Evolutionary conservation across 2,888 invertebrate genomes (phyloP), one percentile per base, ranked within the genome.

Genomic region (Alsophila aescularia): DNA sequence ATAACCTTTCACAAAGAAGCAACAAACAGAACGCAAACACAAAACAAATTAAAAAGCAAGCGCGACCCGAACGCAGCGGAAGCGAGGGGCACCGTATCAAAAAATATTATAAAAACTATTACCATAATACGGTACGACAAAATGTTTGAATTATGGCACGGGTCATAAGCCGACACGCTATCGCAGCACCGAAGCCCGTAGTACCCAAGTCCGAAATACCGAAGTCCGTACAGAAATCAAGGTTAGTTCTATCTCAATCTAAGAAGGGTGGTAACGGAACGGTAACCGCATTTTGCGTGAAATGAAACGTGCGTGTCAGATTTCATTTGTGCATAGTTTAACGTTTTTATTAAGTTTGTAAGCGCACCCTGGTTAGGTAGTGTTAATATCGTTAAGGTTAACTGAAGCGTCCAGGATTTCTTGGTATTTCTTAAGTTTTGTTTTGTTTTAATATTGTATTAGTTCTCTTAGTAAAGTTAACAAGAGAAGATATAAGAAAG

Each of bases 61-160:
- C 45, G 24, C 40, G 35, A 14, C 16, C 31, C 42, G 43, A 54
- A 32, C 42, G 24, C 21, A 40, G 52, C 58, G 60, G 60, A 58
- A 62, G 52, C 31, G 52, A 55, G 58, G 58, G 55, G 52, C 48
- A 60, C 54, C 64, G 60, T 62, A 64, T 64, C 65, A 63, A 81
- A 85, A 85, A 87, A 82, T 86, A 83, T 87, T 84, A 86, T 81
- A 73, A 81, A 76, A 77, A 76, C 78, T 69, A 87, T 89, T 87
- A 87, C 75, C 87, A 89, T 90, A 90, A 90, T 85, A 79, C 76
- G 79, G 69, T 76, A 81, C 82, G 83, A 88, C 87, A 87, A 87
- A 88, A 90, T 82, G 81, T 70, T 76, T 81, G 80, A 85, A 83
- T 83, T 81, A 83, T 72, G 60, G 69, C 68, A 60, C 62, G 51